Evolutionary conservation across 2,113 vertebrate genomes (phyloP).

Genomic region (Pelmatolapia mariae): DNA sequence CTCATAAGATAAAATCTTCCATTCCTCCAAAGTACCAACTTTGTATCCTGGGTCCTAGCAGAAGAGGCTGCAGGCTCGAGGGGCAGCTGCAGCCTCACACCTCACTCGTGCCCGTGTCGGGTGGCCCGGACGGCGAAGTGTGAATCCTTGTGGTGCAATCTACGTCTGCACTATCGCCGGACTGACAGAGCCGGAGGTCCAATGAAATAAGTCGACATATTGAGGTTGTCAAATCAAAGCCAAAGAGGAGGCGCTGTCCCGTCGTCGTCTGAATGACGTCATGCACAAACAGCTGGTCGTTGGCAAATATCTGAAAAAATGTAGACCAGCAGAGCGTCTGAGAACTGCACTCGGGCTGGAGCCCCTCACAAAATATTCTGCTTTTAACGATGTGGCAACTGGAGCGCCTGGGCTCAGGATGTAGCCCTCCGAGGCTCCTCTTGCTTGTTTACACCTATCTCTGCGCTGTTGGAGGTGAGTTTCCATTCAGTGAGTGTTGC

Average conservation of each 20-base stretch:
- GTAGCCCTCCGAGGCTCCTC: constrained; percentile 65
- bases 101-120: background rate
- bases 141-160: constrained; percentile 55
- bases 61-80: background rate
- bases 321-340: constrained; percentile 72
- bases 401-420: constrained; percentile 57
- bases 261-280: constrained; percentile 70
- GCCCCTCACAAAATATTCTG: constrained; percentile 39
- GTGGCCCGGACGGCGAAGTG: constrained; percentile 20
- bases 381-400: constrained; percentile 68
- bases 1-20: background rate
- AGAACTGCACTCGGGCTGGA: constrained; percentile 66
- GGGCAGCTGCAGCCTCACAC: background rate
- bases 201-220: constrained; percentile 55
- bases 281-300: constrained; percentile 79
- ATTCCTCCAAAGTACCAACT: background rate
- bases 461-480: constrained; percentile 76
- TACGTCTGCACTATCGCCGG: constrained; percentile 36
- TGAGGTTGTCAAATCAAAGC: constrained; percentile 64
- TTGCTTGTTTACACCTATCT: constrained; percentile 67
- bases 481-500: background rate
- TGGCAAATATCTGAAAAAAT: constrained; percentile 73
- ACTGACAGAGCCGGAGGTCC: constrained; percentile 53
- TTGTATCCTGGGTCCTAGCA: background rate
- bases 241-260: constrained; percentile 57